Evolutionary conservation across 2,113 vertebrate genomes (phyloP).

Genomic region (Cyanistes caeruleus): DNA sequence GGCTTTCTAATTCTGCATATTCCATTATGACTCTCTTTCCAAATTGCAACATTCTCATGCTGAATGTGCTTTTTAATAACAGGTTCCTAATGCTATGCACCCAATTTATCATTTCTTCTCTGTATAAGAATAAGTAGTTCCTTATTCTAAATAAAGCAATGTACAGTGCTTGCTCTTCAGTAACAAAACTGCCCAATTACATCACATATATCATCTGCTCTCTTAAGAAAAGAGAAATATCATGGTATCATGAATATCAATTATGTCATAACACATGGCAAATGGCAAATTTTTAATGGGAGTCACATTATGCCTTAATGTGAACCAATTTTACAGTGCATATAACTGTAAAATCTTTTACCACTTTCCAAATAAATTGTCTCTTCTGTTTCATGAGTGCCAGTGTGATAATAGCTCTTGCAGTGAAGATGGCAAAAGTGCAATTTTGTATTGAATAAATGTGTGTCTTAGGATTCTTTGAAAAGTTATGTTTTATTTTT

Average conservation of each 20-base stretch:
- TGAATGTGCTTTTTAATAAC: background rate
- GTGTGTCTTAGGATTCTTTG: background rate
- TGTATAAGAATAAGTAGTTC: background rate
- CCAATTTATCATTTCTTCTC: background rate
- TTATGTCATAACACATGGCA: slow-evolving; percentile 23
- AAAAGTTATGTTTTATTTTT: background rate
- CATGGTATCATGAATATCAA: background rate
- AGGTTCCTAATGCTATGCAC: background rate
- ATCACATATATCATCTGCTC: background rate
- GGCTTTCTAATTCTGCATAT: background rate
- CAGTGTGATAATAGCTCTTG: background rate
- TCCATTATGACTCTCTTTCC: background rate
- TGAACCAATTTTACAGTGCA: slow-evolving; percentile 28
- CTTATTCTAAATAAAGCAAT: background rate
- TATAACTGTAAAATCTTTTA: slow-evolving; percentile 32
- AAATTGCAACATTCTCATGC: background rate
- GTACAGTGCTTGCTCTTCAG: background rate
- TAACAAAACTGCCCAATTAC: background rate
- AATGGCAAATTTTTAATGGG: slow-evolving; percentile 46
- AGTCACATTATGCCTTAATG: slow-evolving; percentile 24
- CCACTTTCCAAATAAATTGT: slow-evolving; percentile 12
- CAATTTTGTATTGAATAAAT: background rate
- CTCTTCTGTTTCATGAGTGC: background rate
- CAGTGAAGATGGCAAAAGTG: background rate
- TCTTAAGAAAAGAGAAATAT: background rate